phyloP scores from a whole-genome alignment of 2,797 vertebrate genomes.

The Mormyrops attenuatus region DNA sequence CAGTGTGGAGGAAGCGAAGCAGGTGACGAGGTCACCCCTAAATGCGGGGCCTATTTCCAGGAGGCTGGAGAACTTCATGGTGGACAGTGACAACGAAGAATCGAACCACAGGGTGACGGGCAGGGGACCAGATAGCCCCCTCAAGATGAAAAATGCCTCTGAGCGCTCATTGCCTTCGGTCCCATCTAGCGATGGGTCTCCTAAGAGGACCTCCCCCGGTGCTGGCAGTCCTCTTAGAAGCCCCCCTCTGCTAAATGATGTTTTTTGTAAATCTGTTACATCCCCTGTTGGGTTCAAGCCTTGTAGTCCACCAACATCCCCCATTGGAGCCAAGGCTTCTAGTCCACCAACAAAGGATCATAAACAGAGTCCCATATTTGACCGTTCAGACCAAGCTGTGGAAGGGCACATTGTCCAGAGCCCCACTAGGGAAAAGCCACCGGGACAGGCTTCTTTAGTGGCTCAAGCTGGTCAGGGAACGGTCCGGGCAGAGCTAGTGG shows the following conservation, averaged over 20 bases:
- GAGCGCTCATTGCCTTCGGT: conserved; percentile 46
- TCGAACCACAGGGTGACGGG: conserved; percentile 43
- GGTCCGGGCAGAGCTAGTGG: conserved; percentile 67
- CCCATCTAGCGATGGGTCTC: conserved; percentile 41
- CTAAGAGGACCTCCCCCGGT: conserved; percentile 37
- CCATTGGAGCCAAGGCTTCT: neutral
- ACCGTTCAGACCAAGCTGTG: conserved; percentile 39
- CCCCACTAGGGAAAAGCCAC: conserved; percentile 37
- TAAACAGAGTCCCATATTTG: conserved; percentile 42
- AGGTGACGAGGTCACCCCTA: conserved; percentile 47
- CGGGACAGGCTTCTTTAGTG: conserved; percentile 39
- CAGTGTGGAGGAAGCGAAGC: conserved; percentile 51
- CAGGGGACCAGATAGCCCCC: conserved; percentile 44
- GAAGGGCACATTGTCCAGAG: conserved; percentile 26
- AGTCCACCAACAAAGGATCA: conserved; percentile 47
- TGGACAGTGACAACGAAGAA: conserved; percentile 70
- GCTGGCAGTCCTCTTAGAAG: conserved; percentile 41
- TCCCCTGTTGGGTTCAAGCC: conserved; percentile 43
- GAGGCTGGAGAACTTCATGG: conserved; percentile 74
- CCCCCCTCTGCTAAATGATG: conserved; percentile 46
- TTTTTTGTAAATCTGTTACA: conserved; percentile 45
- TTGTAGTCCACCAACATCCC: conserved; percentile 38
- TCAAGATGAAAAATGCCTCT: conserved; percentile 40
- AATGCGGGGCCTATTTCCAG: conserved; percentile 86
- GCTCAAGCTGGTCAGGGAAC: conserved; percentile 48